Percentiles rank a stretch among this genome's conserved stretches.
phyloP scores from a whole-genome alignment of 2,113 vertebrate genomes.

The Maylandia zebra region DNA sequence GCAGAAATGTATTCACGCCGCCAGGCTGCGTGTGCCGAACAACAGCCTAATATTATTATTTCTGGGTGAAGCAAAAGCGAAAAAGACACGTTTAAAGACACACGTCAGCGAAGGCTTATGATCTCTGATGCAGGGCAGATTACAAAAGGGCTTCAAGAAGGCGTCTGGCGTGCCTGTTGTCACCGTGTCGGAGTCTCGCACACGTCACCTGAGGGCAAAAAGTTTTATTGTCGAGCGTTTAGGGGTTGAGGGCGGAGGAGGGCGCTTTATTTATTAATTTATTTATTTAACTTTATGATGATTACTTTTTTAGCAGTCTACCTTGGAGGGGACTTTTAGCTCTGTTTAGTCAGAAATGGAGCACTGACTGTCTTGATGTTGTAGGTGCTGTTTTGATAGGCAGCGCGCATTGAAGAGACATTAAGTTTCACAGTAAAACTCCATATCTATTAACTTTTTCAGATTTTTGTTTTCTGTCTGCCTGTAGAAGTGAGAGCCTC shows the following conservation, averaged over 20 bases:
- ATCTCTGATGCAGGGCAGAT: conserved; percentile 16
- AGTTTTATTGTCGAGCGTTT: background rate
- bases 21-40: background rate
- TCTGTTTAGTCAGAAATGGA: background rate
- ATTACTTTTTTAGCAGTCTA: conserved; percentile 9
- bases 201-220: conserved; percentile 18
- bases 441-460: background rate
- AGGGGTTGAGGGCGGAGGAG: background rate
- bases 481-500: background rate
- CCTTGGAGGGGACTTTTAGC: background rate
- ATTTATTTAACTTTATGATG: background rate
- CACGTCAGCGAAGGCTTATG: conserved; percentile 26
- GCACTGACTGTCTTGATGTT: background rate
- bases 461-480: background rate
- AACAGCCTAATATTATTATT: conserved; percentile 36
- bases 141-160: conserved; percentile 17
- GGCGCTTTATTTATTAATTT: background rate
- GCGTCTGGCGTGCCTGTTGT: background rate
- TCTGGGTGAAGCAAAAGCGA: conserved; percentile 26
- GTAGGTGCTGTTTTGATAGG: conserved; percentile 8
- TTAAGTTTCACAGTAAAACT: background rate
- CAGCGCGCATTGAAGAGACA: background rate
- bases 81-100: conserved; percentile 34
- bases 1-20: conserved; percentile 50
- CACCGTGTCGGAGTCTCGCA: background rate